Evolutionary conservation across 2,797 vertebrate genomes (phyloP), one percentile per base, ranked within the genome.

Genomic region (Gadopsis marmoratus): DNA sequence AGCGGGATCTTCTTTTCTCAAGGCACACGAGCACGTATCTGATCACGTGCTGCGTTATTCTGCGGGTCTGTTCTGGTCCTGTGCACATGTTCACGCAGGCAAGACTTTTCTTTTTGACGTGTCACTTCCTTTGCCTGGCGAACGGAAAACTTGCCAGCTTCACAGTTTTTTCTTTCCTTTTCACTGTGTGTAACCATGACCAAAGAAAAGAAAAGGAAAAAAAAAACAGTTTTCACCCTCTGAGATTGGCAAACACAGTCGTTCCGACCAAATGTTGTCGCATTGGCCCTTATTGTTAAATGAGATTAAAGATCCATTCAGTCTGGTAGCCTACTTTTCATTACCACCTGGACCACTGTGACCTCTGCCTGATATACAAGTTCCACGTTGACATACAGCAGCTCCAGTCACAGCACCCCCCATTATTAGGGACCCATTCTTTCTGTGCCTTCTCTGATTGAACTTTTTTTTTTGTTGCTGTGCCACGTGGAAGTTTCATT

Each of bases 61-160:
- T 39, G 39, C 29, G 48, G 31, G 26, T 74, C 19, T 69, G 29
- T 69, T 75, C 37, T 74, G 55, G 23, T 48, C 37, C 26, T 75
- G 73, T 61, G 26, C 76, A 59, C 62, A 74, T 53, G 74, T 70
- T 56, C 37, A 59, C 60, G 50, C 47, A 66, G 37, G 51, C 37
- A 64, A 59, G 31, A 47, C 63, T 79, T 41, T 66, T 63, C 14
- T 51, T 54, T 81, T 53, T 66, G 21, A 48, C 37, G 76, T 78
- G 72, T 81, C 69, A 73, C 67, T 84, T 84, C 60, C 51, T 61
- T 53, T 76, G 64, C 70, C 23, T 69, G 69, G 43, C 10, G 54
- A 70, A 50, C 39, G 81, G 14, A 67, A 78, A 79, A 80, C 50
- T 58, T 75, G 43, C 68, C 33, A 71, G 31, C 33, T 71, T 84